These are phyloP conservation scores for Myrmecobius fasciatus DNA, from an alignment of 2,113 vertebrate genomes.

Conservation along the genomic window DNA sequence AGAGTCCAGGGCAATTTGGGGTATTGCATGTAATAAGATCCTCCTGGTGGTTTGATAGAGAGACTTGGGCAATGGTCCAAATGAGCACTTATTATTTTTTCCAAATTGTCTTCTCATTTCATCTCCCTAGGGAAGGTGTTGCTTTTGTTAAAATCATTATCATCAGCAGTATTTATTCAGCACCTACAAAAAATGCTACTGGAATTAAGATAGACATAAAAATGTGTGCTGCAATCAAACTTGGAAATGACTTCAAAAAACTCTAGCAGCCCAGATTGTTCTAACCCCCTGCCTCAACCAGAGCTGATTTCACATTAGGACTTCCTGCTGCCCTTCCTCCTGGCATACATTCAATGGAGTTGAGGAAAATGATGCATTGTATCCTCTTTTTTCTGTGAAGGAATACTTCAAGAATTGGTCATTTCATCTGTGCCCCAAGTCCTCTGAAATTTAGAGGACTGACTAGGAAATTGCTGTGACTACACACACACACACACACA, in stretches of 20 bases:
- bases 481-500: not conserved
- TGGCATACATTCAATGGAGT: not conserved
- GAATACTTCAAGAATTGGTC: not conserved
- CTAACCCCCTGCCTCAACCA: not conserved
- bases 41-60: not conserved
- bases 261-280: not conserved
- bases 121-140: not conserved
- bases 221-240: not conserved
- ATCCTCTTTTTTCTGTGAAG: not conserved
- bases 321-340: fast-evolving
- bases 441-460: not conserved
- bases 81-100: not conserved
- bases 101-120: not conserved
- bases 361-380: not conserved
- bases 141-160: not conserved
- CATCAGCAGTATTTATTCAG: not conserved
- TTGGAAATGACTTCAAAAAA: not conserved
- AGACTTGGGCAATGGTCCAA: not conserved
- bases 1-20: not conserved
- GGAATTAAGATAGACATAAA: not conserved
- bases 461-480: not conserved
- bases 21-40: not conserved
- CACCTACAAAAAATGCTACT: not conserved
- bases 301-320: not conserved
- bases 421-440: not conserved